A percentile compares a stretch with the other conserved stretches of the same genome.
phyloP scores from a whole-genome alignment of 2,888 invertebrate genomes.

The Limnephilus rhombicus region DNA sequence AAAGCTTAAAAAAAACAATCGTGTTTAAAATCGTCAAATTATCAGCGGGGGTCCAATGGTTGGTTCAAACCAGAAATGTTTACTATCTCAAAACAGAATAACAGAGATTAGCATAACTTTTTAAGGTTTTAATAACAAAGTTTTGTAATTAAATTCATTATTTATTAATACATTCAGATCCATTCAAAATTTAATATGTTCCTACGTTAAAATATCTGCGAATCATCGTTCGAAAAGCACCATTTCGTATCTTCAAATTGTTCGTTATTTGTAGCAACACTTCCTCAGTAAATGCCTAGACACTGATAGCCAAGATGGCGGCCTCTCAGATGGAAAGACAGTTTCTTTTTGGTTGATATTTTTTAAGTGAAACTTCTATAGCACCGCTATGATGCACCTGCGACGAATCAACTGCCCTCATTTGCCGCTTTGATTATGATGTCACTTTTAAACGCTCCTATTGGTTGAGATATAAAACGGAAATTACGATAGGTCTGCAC shows the following conservation, averaged over 20 bases:
- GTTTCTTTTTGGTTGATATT: not conserved
- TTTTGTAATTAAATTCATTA: not conserved
- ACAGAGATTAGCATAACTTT: not conserved
- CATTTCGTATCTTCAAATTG: not conserved
- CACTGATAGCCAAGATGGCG: not conserved
- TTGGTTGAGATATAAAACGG: too few species aligned
- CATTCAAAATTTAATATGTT: not conserved
- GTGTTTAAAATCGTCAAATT: not conserved
- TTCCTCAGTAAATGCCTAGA: not conserved
- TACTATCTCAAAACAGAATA: not conserved
- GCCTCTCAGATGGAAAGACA: not conserved
- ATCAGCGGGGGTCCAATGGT: slow-evolving; percentile 5
- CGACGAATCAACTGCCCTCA: too few species aligned
- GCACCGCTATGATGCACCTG: too few species aligned
- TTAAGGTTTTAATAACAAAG: not conserved
- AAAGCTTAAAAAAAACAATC: not conserved
- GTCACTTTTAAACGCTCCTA: too few species aligned
- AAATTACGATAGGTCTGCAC: too few species aligned
- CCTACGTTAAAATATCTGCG: not conserved
- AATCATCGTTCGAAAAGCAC: not conserved
- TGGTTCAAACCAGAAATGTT: not conserved
- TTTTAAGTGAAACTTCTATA: too few species aligned
- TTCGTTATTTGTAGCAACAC: not conserved
- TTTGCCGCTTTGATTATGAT: too few species aligned
- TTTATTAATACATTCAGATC: not conserved